Conservation (phyloP, 2,888 invertebrate species). For the Cheilosia pagana region DNA sequence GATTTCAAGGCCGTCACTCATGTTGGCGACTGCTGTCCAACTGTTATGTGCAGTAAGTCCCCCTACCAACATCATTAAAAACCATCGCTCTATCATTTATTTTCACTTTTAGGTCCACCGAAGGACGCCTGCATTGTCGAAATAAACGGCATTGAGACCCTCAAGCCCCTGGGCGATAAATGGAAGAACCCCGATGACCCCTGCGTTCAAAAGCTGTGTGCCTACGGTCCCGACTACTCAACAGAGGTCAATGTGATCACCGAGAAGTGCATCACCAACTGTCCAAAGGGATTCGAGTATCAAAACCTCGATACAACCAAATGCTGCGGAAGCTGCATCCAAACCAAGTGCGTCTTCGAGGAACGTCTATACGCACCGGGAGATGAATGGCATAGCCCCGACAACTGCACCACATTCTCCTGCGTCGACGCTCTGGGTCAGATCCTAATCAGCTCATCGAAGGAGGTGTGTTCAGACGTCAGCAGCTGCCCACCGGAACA, state of each 20-base stretch:
- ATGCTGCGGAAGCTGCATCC: constrained; percentile 88
- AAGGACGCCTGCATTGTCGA: constrained; percentile 81
- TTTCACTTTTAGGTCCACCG: constrained; percentile 79
- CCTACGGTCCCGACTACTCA: constrained; percentile 80
- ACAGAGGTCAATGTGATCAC: constrained; percentile 78
- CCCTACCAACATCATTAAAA: too few species aligned
- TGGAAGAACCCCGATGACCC: constrained; percentile 84
- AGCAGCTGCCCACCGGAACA: constrained; percentile 85
- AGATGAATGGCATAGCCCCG: constrained; percentile 86
- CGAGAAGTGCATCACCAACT: constrained; percentile 79
- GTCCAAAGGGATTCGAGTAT: constrained; percentile 86
- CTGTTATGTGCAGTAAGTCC: constrained; percentile 87
- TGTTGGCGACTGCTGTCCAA: constrained; percentile 87
- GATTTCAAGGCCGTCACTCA: constrained; percentile 81
- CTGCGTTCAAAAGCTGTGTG: constrained; percentile 82
- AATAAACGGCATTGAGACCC: constrained; percentile 79
- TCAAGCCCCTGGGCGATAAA: constrained; percentile 83
- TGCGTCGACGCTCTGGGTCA: constrained; percentile 84
- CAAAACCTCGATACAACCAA: constrained; percentile 78
- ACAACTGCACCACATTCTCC: constrained; percentile 87
- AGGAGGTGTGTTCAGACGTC: constrained; percentile 87
- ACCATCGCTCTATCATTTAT: too few species aligned
- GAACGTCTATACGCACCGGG: constrained; percentile 84
- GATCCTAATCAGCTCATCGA: constrained; percentile 85
- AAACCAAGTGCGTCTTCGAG: constrained; percentile 85